Evolutionary conservation across 2,888 invertebrate species (phyloP).

Genomic region (Linnaemya vulpina): DNA sequence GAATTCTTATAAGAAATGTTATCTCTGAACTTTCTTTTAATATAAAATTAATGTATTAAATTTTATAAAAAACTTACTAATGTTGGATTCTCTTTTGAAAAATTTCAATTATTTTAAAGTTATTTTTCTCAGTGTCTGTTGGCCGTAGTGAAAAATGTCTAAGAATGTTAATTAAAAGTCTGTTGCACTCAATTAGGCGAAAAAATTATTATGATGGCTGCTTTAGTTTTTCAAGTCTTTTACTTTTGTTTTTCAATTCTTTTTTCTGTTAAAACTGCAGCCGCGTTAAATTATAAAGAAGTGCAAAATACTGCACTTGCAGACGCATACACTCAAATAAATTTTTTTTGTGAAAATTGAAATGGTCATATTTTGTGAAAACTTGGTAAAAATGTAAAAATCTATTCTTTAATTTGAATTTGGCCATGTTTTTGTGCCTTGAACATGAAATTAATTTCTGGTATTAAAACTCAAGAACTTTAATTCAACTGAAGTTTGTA

Average conservation of each 20-base stretch:
- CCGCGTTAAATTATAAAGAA: constrained; percentile 22
- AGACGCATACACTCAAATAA: background rate
- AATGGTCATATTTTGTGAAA: constrained; percentile 44
- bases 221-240: constrained; percentile 44
- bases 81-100: too few species aligned
- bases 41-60: too few species aligned
- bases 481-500: constrained; percentile 12
- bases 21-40: background rate
- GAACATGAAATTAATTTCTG: constrained; percentile 31
- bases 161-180: constrained; percentile 73
- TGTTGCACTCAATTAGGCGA: constrained; percentile 72
- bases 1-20: background rate
- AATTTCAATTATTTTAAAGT: background rate
- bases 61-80: too few species aligned
- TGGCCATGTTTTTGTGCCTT: constrained; percentile 14
- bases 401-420: constrained; percentile 42
- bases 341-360: constrained; percentile 1
- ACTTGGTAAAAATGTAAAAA: constrained; percentile 48
- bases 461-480: constrained; percentile 15
- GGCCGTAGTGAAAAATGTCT: constrained; percentile 61
- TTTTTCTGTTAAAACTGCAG: constrained; percentile 27
- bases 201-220: constrained; percentile 69
- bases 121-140: constrained; percentile 39
- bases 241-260: background rate
- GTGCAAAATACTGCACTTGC: background rate